Conservation (phyloP, 2,888 invertebrate genomes). For the Digitonthophagus gazella region DNA sequence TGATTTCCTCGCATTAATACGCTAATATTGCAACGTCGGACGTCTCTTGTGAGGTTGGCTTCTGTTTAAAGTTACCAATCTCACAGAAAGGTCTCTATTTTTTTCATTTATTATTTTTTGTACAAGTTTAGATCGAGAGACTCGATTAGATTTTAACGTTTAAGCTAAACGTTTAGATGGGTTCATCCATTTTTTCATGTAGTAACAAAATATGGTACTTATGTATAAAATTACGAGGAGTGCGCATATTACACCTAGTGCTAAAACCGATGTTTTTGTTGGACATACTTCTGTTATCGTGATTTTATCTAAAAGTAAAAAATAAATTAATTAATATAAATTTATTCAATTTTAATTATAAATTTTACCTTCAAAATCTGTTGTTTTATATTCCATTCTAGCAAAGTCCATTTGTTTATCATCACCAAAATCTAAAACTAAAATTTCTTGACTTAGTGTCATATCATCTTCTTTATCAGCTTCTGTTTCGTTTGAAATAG, state of each 20-base stretch:
- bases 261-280: slow-evolving; percentile 86
- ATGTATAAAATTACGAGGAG: slow-evolving; percentile 85
- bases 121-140: slow-evolving; percentile 20
- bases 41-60: slow-evolving; percentile 35
- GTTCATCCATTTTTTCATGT: slow-evolving; percentile 88
- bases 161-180: slow-evolving; percentile 79
- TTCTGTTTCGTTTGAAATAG: slow-evolving; percentile 59
- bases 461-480: slow-evolving; percentile 77
- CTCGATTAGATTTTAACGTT: slow-evolving; percentile 34
- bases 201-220: slow-evolving; percentile 88
- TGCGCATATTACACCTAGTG: slow-evolving; percentile 87
- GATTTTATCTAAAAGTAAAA: slow-evolving; percentile 71
- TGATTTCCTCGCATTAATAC: slow-evolving; percentile 24
- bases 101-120: slow-evolving; percentile 13
- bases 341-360: slow-evolving; percentile 52
- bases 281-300: slow-evolving; percentile 90
- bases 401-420: slow-evolving; percentile 81
- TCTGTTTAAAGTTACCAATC: slow-evolving; percentile 32
- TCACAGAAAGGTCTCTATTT: slow-evolving; percentile 39
- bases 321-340: slow-evolving; percentile 18
- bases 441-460: slow-evolving; percentile 92
- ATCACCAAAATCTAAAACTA: slow-evolving; percentile 90
- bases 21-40: slow-evolving; percentile 31
- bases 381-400: slow-evolving; percentile 71
- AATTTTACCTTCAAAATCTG: slow-evolving; percentile 72